Conservation (phyloP, 1,140 invertebrate species). For the Druon quercuslanigerum region DNA sequence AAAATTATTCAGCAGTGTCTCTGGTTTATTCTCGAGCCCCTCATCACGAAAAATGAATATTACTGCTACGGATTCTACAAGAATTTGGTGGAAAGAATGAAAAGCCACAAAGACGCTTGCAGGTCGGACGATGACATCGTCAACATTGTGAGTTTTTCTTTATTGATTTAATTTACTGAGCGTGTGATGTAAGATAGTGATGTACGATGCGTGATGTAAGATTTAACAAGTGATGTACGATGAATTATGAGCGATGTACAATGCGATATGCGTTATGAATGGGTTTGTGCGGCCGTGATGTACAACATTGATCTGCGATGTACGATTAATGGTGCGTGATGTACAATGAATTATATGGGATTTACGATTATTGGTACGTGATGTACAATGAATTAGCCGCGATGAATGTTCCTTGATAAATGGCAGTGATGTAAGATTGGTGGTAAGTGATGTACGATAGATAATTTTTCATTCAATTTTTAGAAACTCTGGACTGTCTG, state of each 20-base stretch:
- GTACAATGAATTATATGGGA: not conserved
- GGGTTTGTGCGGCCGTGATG: no score
- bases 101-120: constrained; percentile 93
- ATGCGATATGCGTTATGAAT: no score
- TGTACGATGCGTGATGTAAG: not conserved
- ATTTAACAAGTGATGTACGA: no score
- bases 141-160: constrained; percentile 83
- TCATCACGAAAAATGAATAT: constrained; percentile 94
- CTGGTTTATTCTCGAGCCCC: constrained; percentile 94
- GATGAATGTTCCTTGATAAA: no score
- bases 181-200: not conserved
- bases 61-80: constrained; percentile 98
- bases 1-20: constrained; percentile 89
- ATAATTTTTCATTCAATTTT: not conserved
- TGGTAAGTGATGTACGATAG: not conserved
- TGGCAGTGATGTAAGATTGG: no score
- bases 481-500: constrained; percentile 97
- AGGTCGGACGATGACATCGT: constrained; percentile 86
- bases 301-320: no score
- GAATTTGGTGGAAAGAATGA: constrained; percentile 93
- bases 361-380: no score
- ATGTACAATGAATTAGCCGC: no score
- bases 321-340: not conserved
- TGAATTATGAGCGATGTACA: no score
- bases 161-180: not conserved